Evolutionary conservation across 2,888 invertebrate species (phyloP), one percentile per base, ranked within the genome.

Genomic region (Panopea generosa): DNA sequence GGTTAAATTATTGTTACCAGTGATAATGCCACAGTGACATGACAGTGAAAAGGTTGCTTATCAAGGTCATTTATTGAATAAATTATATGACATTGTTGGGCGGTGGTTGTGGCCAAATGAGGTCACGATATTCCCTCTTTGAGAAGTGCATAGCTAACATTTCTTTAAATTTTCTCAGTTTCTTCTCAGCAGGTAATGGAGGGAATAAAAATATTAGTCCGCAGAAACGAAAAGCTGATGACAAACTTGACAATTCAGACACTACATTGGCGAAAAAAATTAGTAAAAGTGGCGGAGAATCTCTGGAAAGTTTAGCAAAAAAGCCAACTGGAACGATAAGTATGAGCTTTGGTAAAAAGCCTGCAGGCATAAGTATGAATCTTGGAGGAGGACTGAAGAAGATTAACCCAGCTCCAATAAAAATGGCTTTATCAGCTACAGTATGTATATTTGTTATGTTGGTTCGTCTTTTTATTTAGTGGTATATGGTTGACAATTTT

Each of bases 201-300:
- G 52, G 18, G 38, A 65, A 77, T 65, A 68, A 73, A 50, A 57
- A 52, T 73, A 63, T 76, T 67, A 81, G 68, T 70, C 78, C 80
- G 66, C 81, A 83, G 77, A 87, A 86, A 68, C 76, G 84, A 18
- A 83, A 80, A 57, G 60, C 72, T 33, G 62, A 68, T 53, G 69
- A 74, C 1, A 65, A 72, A n/a, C 75, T 72, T n/a, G 75, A 79
- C n/a, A 59, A 38, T 2, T 56, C 62, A 47, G 63, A 59, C 29
- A 49, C 40, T 20, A 56, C 43, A n/a, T 50, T 50, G 49, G 52
- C 50, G 16, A 47, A 22, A 40, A 52, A 49, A 50, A 52, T 43
- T 16, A 38, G 45, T 22, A 20, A 49, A 52, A 16, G 55, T n/a
- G 45, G 27, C 18, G 59, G 27, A n/a, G 52, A 63, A 56, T 11